These are phyloP conservation scores for Protosalanx chinensis DNA, from an alignment of 2,797 vertebrate species.

Conservation along the genomic window DNA sequence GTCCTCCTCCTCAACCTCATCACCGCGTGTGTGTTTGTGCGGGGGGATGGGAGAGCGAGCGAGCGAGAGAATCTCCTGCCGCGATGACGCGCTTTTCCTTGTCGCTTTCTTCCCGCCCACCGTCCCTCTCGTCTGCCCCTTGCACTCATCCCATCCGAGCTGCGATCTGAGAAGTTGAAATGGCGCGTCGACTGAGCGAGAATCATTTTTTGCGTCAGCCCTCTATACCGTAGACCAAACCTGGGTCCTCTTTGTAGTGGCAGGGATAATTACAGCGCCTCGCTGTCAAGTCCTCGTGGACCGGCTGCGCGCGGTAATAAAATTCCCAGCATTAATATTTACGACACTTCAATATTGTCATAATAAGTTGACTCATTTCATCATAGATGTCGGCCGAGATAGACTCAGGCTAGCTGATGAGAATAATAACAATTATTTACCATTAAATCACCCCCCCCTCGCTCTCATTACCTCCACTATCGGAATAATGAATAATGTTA, in stretches of 20 bases:
- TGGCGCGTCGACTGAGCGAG: neutral
- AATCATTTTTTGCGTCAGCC: neutral
- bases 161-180: neutral
- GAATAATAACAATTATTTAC: slow-evolving; percentile 20
- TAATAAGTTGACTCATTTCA: neutral
- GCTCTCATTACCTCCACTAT: slow-evolving; percentile 34
- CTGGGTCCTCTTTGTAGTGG: neutral
- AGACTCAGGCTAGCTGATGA: neutral
- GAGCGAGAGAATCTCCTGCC: too few species aligned
- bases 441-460: slow-evolving; percentile 17
- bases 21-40: neutral
- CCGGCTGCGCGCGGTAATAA: too few species aligned
- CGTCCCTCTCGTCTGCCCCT: neutral
- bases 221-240: neutral
- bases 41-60: too few species aligned
- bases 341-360: neutral
- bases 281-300: neutral
- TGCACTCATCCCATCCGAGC: neutral
- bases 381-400: neutral
- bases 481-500: slow-evolving; percentile 27
- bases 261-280: neutral
- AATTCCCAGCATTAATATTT: too few species aligned
- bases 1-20: neutral
- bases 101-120: slow-evolving; percentile 11
- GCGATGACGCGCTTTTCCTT: neutral